Evolutionary conservation across 2,113 vertebrate species (phyloP).

Genomic region (Saccopteryx bilineata): DNA sequence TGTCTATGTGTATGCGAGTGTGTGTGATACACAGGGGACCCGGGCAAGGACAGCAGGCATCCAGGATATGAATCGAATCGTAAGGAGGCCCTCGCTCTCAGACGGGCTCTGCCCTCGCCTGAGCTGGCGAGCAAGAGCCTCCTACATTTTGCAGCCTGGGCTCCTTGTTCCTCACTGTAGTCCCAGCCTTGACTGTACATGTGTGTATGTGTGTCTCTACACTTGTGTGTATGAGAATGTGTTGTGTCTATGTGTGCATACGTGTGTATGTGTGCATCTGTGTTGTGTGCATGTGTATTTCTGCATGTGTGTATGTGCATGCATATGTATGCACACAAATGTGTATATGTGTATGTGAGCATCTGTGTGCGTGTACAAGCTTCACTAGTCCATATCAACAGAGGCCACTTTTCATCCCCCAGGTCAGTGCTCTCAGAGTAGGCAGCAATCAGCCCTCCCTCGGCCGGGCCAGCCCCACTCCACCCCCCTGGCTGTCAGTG

Average conservation of each 20-base stretch:
- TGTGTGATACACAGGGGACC: not conserved
- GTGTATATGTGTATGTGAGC: not conserved
- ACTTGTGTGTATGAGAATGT: not conserved
- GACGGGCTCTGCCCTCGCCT: not conserved
- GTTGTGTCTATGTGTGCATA: not conserved
- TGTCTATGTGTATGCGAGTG: accelerated
- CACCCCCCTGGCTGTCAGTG: not conserved
- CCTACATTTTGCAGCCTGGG: not conserved
- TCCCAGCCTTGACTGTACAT: not conserved
- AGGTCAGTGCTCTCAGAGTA: not conserved
- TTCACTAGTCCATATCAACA: not conserved
- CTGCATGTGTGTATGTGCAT: not conserved
- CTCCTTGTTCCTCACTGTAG: not conserved
- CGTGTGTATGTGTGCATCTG: not conserved
- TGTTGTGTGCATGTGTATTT: too few species aligned
- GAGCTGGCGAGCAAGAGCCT: not conserved
- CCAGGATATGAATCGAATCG: not conserved
- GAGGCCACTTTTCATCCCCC: not conserved
- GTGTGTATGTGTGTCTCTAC: not conserved
- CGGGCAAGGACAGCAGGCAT: not conserved
- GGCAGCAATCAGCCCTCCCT: not conserved
- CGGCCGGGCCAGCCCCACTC: not conserved
- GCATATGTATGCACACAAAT: too few species aligned
- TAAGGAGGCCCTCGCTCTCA: not conserved
- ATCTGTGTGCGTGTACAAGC: not conserved